Evolutionary conservation across 2,888 invertebrate genomes (phyloP).

Genomic region (Polydesmus complanatus): DNA sequence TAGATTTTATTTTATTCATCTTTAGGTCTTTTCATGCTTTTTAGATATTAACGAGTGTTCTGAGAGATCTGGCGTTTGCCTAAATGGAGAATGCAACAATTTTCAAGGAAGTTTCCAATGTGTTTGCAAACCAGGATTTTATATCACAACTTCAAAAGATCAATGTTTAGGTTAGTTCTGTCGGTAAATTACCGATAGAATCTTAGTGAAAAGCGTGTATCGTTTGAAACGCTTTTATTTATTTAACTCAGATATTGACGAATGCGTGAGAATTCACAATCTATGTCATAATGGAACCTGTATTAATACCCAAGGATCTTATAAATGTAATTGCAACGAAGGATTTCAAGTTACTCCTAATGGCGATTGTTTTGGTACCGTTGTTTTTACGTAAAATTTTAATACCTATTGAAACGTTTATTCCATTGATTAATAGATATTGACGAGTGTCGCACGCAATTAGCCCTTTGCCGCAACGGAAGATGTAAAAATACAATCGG

Average conservation of each 20-base stretch:
- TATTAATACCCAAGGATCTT: conserved; percentile 47
- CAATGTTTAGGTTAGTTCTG: conserved; percentile 26
- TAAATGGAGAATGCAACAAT: conserved; percentile 63
- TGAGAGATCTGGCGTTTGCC: conserved; percentile 49
- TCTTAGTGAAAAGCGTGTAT: not conserved
- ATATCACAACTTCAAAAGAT: conserved; percentile 47
- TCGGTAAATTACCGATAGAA: not conserved
- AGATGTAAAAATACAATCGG: conserved; percentile 66
- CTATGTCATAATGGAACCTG: conserved; percentile 62
- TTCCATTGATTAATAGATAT: conserved; percentile 34
- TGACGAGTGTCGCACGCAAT: conserved; percentile 70
- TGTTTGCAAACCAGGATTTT: conserved; percentile 58
- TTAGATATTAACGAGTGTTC: conserved; percentile 13
- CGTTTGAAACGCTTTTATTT: not conserved
- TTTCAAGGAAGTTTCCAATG: conserved; percentile 62
- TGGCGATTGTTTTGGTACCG: conserved; percentile 51
- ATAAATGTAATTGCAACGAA: conserved; percentile 22
- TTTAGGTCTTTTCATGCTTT: not conserved
- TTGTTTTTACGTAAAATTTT: not conserved
- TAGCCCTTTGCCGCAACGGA: conserved; percentile 72
- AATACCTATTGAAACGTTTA: not conserved
- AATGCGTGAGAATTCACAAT: conserved; percentile 63
- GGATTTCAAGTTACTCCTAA: conserved; percentile 47
- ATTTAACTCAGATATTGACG: conserved; percentile 47
- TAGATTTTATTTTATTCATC: not conserved